Percentiles rank a stretch among this genome's conserved stretches.
These are phyloP conservation scores for Bubo blakistoni DNA, from an alignment of 2,113 vertebrate genomes.

Conservation along the genomic window DNA sequence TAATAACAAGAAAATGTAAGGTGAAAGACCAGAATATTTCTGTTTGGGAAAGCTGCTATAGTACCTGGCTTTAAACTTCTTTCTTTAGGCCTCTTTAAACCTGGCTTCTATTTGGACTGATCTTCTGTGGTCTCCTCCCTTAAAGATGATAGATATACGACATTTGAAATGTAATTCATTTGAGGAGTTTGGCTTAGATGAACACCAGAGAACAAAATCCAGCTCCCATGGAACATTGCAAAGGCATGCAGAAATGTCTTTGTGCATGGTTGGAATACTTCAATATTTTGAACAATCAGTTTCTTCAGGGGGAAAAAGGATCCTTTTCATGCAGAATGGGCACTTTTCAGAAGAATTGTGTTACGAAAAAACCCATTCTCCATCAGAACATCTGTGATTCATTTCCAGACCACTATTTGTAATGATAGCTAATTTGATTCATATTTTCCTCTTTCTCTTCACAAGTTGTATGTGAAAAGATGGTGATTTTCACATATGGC, in stretches of 20 bases:
- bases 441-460: slow-evolving; percentile 52
- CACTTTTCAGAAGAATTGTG: slow-evolving; percentile 48
- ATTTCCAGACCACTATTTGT: slow-evolving; percentile 55
- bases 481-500: slow-evolving; percentile 34
- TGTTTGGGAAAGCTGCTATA: slow-evolving; percentile 1
- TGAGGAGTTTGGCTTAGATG: slow-evolving; percentile 43
- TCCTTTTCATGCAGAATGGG: slow-evolving; percentile 48
- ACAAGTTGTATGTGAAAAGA: slow-evolving; percentile 34
- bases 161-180: slow-evolving; percentile 36
- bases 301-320: slow-evolving; percentile 31
- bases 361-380: slow-evolving; percentile 31
- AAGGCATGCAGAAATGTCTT: slow-evolving; percentile 51
- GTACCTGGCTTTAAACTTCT: slow-evolving; percentile 21
- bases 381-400: slow-evolving; percentile 46
- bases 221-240: slow-evolving; percentile 30
- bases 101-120: slow-evolving; percentile 42
- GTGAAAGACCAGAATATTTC: slow-evolving; percentile 16
- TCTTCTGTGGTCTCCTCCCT: slow-evolving; percentile 42
- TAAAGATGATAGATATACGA: slow-evolving; percentile 49
- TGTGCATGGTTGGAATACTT: slow-evolving; percentile 52
- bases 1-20: not conserved
- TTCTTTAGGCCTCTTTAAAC: slow-evolving; percentile 26
- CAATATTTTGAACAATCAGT: slow-evolving; percentile 52
- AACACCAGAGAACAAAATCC: slow-evolving; percentile 31
- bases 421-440: slow-evolving; percentile 66